A percentile compares a stretch with the other conserved stretches of the same genome.
These are phyloP conservation scores for Oceanites oceanicus DNA, from an alignment of 2,113 vertebrate species.

Conservation along the genomic window DNA sequence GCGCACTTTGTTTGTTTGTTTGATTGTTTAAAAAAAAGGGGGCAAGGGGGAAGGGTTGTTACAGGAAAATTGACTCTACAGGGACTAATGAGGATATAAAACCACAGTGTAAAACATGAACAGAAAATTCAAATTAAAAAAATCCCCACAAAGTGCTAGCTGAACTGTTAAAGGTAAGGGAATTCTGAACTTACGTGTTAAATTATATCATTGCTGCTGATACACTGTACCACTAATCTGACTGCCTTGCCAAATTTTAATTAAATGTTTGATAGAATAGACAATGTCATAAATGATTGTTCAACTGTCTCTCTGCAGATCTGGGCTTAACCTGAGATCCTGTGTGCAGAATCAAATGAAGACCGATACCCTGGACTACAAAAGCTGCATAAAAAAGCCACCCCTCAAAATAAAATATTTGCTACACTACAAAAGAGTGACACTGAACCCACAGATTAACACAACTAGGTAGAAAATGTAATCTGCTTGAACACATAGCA, in stretches of 20 bases:
- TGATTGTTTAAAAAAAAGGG: not conserved
- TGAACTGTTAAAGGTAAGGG: not conserved
- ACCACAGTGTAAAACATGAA: not conserved
- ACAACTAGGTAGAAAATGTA: not conserved
- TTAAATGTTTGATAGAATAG: not conserved
- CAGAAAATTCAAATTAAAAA: not conserved
- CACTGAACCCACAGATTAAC: not conserved
- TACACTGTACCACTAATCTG: not conserved
- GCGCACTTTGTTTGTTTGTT: not conserved
- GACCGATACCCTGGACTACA: not conserved
- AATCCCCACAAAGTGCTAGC: not conserved
- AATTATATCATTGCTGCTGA: not conserved
- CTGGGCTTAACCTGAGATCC: slow-evolving; percentile 75
- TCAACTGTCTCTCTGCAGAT: slow-evolving; percentile 70
- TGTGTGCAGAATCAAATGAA: not conserved
- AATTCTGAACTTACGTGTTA: not conserved
- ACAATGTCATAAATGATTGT: not conserved
- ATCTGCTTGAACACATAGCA: slow-evolving; percentile 16
- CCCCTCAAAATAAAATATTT: not conserved
- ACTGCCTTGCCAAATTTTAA: not conserved
- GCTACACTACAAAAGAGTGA: not conserved
- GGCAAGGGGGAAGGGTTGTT: not conserved
- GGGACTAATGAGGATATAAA: not conserved
- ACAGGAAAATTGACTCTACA: not conserved
- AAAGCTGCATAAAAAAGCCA: not conserved